Evolutionary conservation across 2,113 vertebrate genomes (phyloP), one percentile per base, ranked within the genome.

Genomic region (Trachemys scripta): DNA sequence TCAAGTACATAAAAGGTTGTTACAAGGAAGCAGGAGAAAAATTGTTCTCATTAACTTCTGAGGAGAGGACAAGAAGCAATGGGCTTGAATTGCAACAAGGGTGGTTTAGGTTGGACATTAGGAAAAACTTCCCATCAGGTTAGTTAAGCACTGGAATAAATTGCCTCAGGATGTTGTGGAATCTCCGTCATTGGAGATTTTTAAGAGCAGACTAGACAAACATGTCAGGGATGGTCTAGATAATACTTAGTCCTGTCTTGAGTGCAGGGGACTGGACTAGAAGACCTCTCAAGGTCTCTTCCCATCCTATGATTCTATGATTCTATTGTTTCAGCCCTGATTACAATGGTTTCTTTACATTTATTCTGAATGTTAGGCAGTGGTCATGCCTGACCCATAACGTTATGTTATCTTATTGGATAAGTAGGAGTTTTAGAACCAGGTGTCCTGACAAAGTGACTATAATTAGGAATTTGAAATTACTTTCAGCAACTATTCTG

Each of bases 341-440:
- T 10, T 38, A 72, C 19, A 72, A 38, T 38, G 31, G n/a, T 72
- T 72, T 38, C 65, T 38, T 38, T 72, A 38, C 65, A 72, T 69
- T 69, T n/a, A 69, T 69, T 69, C 62, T 69, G 31, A 69, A 69
- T 69, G 16, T 38, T 72, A 72, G 9, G n/a, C n/a, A 10, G n/a
- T 38, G 19, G n/a, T 72, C 65, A 72, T 38, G 35, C n/a, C 65
- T 72, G n/a, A 72, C 17, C n/a, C n/a, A 19, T 69, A 69, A 69
- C 35, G 20, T 6, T 65, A 25, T 2, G 0, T 38, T 10, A 19
- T 59, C 6, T 12, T 27, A 38, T 4, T 62, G 53, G 53, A 29
- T 56, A 38, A 72, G 35, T 42, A 13, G 54, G 45, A 0, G 0
- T 57, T 59, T 9, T 79, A 82, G 92, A 13, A 1, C 0, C 12